phyloP scores from a whole-genome alignment of 2,888 invertebrate species.

The Rhogogaster chlorosoma region DNA sequence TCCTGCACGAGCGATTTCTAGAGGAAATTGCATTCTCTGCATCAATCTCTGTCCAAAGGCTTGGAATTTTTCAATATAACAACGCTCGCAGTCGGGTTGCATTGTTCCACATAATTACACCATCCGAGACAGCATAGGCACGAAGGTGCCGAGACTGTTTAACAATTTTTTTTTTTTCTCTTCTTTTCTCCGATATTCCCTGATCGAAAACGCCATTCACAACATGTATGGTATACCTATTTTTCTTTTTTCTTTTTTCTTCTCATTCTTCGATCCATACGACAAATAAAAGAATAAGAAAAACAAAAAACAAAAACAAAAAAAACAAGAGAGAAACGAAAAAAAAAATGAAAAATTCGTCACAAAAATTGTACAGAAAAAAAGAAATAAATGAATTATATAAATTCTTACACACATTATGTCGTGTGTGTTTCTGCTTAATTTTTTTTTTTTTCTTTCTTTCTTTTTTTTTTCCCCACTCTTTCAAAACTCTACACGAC shows the following conservation, averaged over 20 bases:
- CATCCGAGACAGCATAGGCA: slow-evolving; percentile 5
- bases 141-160: slow-evolving; percentile 4
- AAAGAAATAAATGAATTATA: not conserved
- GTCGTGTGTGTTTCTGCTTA: not conserved
- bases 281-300: not conserved
- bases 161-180: not conserved
- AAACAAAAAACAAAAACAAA: not conserved
- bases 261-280: not conserved
- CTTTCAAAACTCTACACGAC: not conserved
- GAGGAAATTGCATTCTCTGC: slow-evolving; percentile 50
- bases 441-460: too few relatives aligned
- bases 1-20: slow-evolving; percentile 21
- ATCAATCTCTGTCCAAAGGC: slow-evolving; percentile 50
- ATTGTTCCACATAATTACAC: slow-evolving; percentile 41
- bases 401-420: not conserved
- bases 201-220: not conserved
- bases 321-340: too few relatives aligned
- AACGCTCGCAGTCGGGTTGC: not conserved
- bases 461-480: too few relatives aligned
- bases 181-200: not conserved
- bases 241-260: not conserved
- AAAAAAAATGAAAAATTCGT: not conserved
- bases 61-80: slow-evolving; percentile 51
- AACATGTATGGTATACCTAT: not conserved
- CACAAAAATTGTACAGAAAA: not conserved